These are phyloP conservation scores for Drosophila trichaetosa DNA, from an alignment of 2,888 invertebrate genomes.

Conservation along the genomic window DNA sequence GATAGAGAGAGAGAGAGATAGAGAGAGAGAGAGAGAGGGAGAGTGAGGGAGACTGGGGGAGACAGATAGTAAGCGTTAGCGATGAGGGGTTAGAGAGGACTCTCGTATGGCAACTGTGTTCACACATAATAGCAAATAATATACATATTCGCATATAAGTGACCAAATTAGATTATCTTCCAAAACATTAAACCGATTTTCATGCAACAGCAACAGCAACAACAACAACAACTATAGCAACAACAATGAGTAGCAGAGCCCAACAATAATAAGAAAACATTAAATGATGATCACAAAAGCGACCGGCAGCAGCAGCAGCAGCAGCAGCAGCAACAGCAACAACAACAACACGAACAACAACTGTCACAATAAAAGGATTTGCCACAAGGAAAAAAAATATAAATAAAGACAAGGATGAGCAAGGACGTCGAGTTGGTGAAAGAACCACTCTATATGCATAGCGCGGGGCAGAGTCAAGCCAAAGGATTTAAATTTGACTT, in stretches of 20 bases:
- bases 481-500: conserved; percentile 64
- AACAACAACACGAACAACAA: conserved; percentile 64
- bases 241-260: conserved; percentile 16
- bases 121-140: conserved; percentile 79
- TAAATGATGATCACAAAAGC: conserved; percentile 78
- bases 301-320: conserved; percentile 52
- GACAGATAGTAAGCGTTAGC: background rate
- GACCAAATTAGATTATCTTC: conserved; percentile 85
- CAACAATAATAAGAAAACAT: conserved; percentile 72
- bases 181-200: conserved; percentile 83
- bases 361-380: conserved; percentile 78
- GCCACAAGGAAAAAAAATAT: conserved; percentile 43
- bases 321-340: conserved; percentile 44
- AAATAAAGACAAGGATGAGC: conserved; percentile 21
- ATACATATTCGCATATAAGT: conserved; percentile 84
- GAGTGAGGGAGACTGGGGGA: background rate
- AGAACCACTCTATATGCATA: conserved; percentile 32
- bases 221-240: conserved; percentile 19
- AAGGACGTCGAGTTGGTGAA: conserved; percentile 17
- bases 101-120: conserved; percentile 26
- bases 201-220: conserved; percentile 41
- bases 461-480: conserved; percentile 32
- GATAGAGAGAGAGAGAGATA: background rate
- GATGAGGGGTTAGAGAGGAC: background rate
- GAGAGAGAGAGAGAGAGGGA: background rate